Evolutionary conservation across 2,113 vertebrate species (phyloP), one percentile per base, ranked within the genome.

Genomic region (Neolamprologus hecqui): DNA sequence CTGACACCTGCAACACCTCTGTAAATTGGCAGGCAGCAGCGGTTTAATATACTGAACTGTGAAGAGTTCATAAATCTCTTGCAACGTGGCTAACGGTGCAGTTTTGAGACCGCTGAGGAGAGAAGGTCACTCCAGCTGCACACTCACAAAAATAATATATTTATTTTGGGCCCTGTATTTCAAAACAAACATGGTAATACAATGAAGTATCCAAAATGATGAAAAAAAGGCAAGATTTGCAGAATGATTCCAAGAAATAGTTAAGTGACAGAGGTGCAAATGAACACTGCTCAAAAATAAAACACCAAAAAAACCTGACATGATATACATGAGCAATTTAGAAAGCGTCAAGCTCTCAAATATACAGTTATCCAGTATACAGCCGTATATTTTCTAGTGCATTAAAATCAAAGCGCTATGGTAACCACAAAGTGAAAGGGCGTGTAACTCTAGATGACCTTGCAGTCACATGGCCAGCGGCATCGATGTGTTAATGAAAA

Each of bases 41-140:
- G 60, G 79, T 95, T 95, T 96, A 95, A 96, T 96, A 96, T 91
- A 94, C 88, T 77, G 88, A 89, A 88, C 90, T 82, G 89, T 70
- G 90, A 94, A 84, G 89, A 89, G 54, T 90, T 87, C 90, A 92
- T 96, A 96, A 96, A 97, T 97, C 96, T 96, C 88, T 19, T 55
- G 86, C 86, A 87, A 58, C 42, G 15, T 45, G 83, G 83, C 88
- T 93, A 95, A 94, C 86, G 86, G 53, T 73, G 82, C 89, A 89
- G 91, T 85, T 90, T 84, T 51, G 88, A 86, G 87, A 84, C 90
- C 82, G 63, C 82, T 19, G 65, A 40, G 23, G 73, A 77, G 51
- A 80, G 65, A 14, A 83, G 82, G 55, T 6, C 81, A 51, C 26
- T 82, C 45, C 57, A 77, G 68, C 90, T 35, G 55, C 73, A 73